Evolutionary conservation across 1,140 invertebrate species (phyloP).

Genomic region (Eciton burchellii): DNA sequence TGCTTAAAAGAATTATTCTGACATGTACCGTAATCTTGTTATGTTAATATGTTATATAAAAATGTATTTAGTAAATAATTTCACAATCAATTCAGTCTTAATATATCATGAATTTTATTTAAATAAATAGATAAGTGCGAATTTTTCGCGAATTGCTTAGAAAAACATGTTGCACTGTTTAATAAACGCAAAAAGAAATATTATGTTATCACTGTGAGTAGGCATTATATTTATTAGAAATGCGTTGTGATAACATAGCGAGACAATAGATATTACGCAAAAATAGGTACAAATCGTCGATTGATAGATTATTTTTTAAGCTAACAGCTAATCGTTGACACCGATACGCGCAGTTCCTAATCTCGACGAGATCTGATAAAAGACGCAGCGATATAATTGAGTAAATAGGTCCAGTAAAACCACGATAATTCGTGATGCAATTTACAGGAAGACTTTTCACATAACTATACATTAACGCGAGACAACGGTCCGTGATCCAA

Average conservation of each 20-base stretch:
- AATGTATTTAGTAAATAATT: neutral
- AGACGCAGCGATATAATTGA: neutral
- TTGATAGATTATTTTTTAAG: slow-evolving; percentile 17
- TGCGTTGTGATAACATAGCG: neutral
- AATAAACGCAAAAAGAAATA: neutral
- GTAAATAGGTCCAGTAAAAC: neutral
- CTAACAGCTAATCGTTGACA: neutral
- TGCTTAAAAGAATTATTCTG: neutral
- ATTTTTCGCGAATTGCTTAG: neutral
- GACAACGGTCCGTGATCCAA: neutral
- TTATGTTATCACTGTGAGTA: slow-evolving; percentile 20
- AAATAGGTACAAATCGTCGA: neutral
- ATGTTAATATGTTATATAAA: neutral
- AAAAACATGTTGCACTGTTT: neutral
- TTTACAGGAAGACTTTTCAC: slow-evolving; percentile 19
- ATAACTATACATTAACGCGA: neutral
- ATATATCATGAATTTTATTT: neutral
- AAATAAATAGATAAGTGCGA: neutral
- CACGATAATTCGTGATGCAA: neutral
- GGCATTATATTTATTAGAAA: neutral
- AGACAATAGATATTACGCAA: neutral
- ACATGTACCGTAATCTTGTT: neutral
- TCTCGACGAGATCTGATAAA: slow-evolving; percentile 15
- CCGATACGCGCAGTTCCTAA: neutral
- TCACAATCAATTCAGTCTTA: neutral